Base-by-base conservation (phyloP, 1,140 invertebrate genomes). In the Solenopsis fugax region DNA sequence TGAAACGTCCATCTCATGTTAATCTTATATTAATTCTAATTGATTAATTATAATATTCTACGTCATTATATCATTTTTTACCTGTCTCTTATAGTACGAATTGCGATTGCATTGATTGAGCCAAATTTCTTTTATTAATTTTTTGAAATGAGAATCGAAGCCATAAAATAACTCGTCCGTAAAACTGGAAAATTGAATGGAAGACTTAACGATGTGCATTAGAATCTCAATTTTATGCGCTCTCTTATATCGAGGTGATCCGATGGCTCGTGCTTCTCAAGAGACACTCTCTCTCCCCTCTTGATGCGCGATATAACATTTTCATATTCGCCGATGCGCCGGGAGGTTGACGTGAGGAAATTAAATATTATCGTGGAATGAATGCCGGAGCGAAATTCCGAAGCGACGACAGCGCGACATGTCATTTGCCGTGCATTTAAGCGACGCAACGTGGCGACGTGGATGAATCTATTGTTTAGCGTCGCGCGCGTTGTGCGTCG, bases 341-440 rank as follows among this genome's bases (percentile, higher is more conserved):
- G 12, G 24, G 21, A 13, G 45, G 45, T 37, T 81, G 48, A 82
- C 65, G 67, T 16, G 52, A 37, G 24, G 80, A 84, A 84, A 84
- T 84, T 84, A 84, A 84, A 84, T 84, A 84, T 84, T 71, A 84
- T 84, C 80, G 80, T 54, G 54, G 24, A 7, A 34, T 10, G 77
- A 69, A 21, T 29, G 48, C 12, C 65, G 65, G 7, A 41, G 41
- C 41, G 24, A 81, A 81, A 81, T 84, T 75, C 45, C 71, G 29
- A 60, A 71, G 69, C 69, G 41, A 73, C 80, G 69, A 69, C 62
- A 18, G 13, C 60, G 60, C 29, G 62, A 71, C 56, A 13, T 84
- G 80, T 84, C 69, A 84, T 75, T 84, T 73, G 69, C 80, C 80
- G 80, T 84, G 80, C 69, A 62, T 84, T 82, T 84, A 75, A 84